These are phyloP conservation scores for Alauda arvensis DNA, from an alignment of 2,797 vertebrate genomes.

Conservation along the genomic window DNA sequence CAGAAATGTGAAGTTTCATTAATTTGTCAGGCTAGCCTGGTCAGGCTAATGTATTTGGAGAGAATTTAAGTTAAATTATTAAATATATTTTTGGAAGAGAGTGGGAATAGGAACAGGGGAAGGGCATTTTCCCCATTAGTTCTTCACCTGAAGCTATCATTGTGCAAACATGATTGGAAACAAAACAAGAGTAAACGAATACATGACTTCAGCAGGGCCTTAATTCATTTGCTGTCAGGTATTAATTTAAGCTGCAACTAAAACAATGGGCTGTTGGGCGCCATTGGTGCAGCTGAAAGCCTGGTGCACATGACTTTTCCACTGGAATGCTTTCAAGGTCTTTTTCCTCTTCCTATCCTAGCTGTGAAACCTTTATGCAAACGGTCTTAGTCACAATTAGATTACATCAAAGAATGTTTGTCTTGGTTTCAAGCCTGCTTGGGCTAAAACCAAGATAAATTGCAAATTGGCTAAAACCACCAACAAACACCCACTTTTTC, in stretches of 20 bases:
- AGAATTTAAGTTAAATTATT: background rate
- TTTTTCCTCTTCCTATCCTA: slow-evolving; percentile 50
- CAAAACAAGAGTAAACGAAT: slow-evolving; percentile 8
- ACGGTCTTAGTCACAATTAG: slow-evolving; percentile 63
- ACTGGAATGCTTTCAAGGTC: slow-evolving; percentile 57
- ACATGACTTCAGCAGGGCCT: slow-evolving; percentile 18
- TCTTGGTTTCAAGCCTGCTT: slow-evolving; percentile 72
- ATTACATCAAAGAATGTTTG: slow-evolving; percentile 73
- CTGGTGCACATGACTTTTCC: slow-evolving; percentile 46
- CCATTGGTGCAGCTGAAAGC: slow-evolving; percentile 26
- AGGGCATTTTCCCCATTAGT: slow-evolving; percentile 24
- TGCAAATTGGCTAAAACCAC: slow-evolving; percentile 46
- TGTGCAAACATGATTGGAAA: background rate
- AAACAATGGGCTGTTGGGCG: slow-evolving; percentile 43
- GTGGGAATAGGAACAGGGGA: background rate
- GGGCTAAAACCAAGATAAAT: slow-evolving; percentile 73
- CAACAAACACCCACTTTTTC: slow-evolving; percentile 44
- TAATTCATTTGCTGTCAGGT: slow-evolving; percentile 49
- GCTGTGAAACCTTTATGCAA: slow-evolving; percentile 47
- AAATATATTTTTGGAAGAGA: slow-evolving; percentile 28
- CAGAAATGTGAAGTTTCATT: background rate
- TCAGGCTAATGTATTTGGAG: background rate
- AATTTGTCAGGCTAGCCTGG: background rate
- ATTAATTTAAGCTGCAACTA: slow-evolving; percentile 29
- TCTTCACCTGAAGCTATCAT: slow-evolving; percentile 13